Conservation (phyloP, 1,140 invertebrate genomes). For the Eriocheir sinensis region DNA sequence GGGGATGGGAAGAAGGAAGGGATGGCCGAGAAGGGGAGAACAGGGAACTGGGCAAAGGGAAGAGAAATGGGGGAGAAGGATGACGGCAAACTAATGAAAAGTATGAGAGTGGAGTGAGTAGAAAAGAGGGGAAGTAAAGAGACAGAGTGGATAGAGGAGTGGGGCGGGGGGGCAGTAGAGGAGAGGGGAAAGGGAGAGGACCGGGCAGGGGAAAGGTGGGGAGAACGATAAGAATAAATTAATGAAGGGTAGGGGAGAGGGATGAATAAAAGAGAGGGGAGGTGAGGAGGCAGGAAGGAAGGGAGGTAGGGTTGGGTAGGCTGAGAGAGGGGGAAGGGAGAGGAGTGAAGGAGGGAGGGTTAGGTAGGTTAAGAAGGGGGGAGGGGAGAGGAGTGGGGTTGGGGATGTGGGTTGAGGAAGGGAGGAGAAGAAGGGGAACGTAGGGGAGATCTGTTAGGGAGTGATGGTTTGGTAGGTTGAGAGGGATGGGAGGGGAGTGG, state of each 20-base stretch:
- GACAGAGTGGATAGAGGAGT: too few species aligned
- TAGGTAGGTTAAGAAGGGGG: not conserved
- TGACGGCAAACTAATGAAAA: too few species aligned
- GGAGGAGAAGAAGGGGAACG: not conserved
- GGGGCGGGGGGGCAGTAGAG: not conserved
- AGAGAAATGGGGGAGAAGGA: too few species aligned
- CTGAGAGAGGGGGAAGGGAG: not conserved
- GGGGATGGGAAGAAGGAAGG: not conserved
- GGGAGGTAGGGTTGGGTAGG: not conserved
- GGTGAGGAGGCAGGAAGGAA: not conserved
- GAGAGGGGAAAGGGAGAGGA: not conserved
- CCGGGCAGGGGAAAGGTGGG: not conserved
- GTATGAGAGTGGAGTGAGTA: not conserved
- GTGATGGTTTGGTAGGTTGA: too few species aligned
- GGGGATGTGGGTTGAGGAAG: too few species aligned
- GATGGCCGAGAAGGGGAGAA: not conserved
- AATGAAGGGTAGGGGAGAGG: not conserved
- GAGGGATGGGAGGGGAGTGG: not conserved
- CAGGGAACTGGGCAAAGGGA: not conserved
- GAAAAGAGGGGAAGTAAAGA: not conserved
- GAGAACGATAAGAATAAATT: not conserved
- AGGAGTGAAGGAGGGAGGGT: not conserved
- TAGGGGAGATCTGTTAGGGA: too few species aligned
- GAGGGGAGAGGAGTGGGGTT: too few species aligned
- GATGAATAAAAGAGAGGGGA: not conserved